Evolutionary conservation across 2,888 invertebrate species (phyloP), one percentile per base, ranked within the genome.

Genomic region (Apeira syringaria): DNA sequence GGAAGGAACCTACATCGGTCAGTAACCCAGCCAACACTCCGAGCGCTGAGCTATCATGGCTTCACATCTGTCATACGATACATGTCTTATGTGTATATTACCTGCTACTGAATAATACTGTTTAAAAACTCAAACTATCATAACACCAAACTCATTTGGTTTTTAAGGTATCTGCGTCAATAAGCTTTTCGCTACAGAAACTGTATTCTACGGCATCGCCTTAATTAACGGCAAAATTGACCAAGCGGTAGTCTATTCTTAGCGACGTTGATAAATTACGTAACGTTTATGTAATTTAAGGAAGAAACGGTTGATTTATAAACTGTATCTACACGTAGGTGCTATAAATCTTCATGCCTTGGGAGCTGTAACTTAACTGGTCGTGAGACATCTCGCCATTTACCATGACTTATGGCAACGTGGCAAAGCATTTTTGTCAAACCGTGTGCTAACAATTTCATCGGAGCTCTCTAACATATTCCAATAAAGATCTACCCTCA

Each of bases 351-450:
- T 65, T 50, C 47, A 37, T 54, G 67, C 54, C 57, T 73, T 64
- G 70, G 65, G 61, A 65, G 73, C 62, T 64, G 63, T 47, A 58
- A 57, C 63, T 64, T 64, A 72, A 75, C 73, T 74, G 67, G 71
- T 65, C 62, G 61, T 57, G 45, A 51, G 71, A 68, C 70, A 62
- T 62, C 61, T 62, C 59, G 51, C 64, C 66, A 65, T 64, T 64
- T 68, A 64, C 64, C 64, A 68, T 75, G 74, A 74, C 70, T 73
- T 74, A 74, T 69, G 59, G 67, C 60, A 64, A 65, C 66, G 59
- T 61, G 58, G 65, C 62, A 64, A 55, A 64, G 55, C 59, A 62
- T 68, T 74, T 74, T 74, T 74, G 64, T 63, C 61, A 61, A 64
- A 60, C 59, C 55, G 59, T 63, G 58, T 62, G 59, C 64, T 60